Evolutionary conservation across 2,888 invertebrate species (phyloP).

Genomic region (Papilio demoleus): DNA sequence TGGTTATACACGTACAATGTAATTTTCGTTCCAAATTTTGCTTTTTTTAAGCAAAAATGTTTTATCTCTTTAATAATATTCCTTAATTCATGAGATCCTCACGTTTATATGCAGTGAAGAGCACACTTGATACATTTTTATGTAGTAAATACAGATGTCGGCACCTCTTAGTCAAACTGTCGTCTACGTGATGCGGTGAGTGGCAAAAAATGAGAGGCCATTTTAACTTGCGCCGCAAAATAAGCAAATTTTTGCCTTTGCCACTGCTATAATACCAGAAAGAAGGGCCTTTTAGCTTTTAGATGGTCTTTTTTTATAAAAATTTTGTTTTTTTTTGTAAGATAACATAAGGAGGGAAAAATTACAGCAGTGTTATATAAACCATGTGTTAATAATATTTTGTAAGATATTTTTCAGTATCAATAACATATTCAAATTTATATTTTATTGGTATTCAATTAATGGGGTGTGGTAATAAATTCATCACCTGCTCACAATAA

Average conservation of each 20-base stretch:
- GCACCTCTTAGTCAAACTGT: constrained; percentile 49
- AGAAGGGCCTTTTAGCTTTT: constrained; percentile 51
- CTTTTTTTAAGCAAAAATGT: neutral
- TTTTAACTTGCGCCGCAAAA: constrained; percentile 50
- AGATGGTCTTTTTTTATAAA: constrained; percentile 51
- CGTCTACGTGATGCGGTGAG: constrained; percentile 48
- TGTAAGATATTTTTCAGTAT: too few relatives aligned
- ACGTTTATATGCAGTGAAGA: neutral
- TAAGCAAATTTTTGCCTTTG: constrained; percentile 52
- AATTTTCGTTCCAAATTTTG: neutral
- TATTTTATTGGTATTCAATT: neutral
- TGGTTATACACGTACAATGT: too few relatives aligned
- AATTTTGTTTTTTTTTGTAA: constrained; percentile 48
- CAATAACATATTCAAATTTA: too few relatives aligned
- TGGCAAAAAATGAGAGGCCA: constrained; percentile 51
- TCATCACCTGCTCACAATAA: constrained; percentile 57
- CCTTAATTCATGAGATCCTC: neutral
- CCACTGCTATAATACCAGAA: constrained; percentile 48
- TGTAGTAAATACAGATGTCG: constrained; percentile 45
- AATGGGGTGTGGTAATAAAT: neutral
- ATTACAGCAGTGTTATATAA: neutral
- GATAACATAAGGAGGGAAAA: constrained; percentile 41
- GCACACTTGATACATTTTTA: constrained; percentile 31
- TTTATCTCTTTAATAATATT: neutral
- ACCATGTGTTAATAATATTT: too few relatives aligned